These are phyloP conservation scores for Scaptomyza reducta DNA, from an alignment of 2,888 invertebrate genomes.

Conservation along the genomic window DNA sequence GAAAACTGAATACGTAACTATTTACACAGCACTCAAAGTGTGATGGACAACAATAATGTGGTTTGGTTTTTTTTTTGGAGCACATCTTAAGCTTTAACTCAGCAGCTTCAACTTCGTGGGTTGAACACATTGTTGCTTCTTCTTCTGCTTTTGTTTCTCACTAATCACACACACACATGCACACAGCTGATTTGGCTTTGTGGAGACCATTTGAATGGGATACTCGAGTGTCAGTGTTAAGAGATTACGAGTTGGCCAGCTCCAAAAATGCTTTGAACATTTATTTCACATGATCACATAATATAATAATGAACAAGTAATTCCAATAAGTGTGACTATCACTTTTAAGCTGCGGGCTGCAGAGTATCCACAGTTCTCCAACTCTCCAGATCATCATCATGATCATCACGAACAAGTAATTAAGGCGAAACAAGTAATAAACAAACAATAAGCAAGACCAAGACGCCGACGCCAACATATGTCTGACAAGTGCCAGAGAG, in stretches of 20 bases:
- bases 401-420: conserved; percentile 75
- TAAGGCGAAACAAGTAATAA: conserved; percentile 80
- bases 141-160: conserved; percentile 51
- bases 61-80: conserved; percentile 15
- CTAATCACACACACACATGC: conserved; percentile 45
- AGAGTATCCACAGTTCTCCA: conserved; percentile 6
- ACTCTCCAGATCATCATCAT: conserved; percentile 35
- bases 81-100: conserved; percentile 9
- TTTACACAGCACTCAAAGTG: conserved; percentile 73
- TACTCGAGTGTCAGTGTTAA: conserved; percentile 71
- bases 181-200: conserved; percentile 74
- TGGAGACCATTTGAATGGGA: conserved; percentile 54
- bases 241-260: conserved; percentile 68
- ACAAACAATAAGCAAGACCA: conserved; percentile 72
- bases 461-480: conserved; percentile 69
- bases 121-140: conserved; percentile 6
- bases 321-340: conserved; percentile 82
- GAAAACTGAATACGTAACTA: conserved; percentile 52
- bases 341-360: conserved; percentile 60
- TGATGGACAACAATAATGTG: conserved; percentile 65
- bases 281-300: conserved; percentile 61
- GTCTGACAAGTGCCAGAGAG: conserved; percentile 34
- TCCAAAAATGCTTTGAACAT: conserved; percentile 32
- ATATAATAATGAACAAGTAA: conserved; percentile 79
- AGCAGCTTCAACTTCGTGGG: conserved; percentile 27